Evolutionary conservation across 1,140 invertebrate species (phyloP).

Genomic region (Phortica variegata): DNA sequence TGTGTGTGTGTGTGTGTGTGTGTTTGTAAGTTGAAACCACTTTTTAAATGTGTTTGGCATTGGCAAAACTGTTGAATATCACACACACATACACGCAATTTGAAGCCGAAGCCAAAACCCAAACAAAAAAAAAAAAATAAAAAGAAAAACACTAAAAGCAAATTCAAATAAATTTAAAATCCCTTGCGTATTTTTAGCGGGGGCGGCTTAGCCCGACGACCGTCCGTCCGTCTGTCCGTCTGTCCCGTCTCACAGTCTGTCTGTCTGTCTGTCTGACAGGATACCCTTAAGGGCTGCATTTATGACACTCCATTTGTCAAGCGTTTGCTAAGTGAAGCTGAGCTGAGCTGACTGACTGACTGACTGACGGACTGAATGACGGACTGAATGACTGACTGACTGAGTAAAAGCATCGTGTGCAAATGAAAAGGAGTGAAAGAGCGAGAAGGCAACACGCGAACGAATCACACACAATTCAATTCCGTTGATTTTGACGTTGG

Average conservation of each 20-base stretch:
- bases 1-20: conserved; percentile 11
- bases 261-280: conserved; percentile 1
- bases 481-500: conserved; percentile 39
- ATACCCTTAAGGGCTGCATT: conserved; percentile 52
- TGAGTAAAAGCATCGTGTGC: too few species aligned
- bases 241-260: not conserved
- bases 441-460: too few species aligned
- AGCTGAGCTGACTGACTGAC: conserved; percentile 14
- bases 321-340: too few species aligned
- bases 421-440: too few species aligned
- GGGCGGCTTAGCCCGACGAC: too few species aligned
- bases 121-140: conserved; percentile 10
- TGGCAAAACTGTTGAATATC: conserved; percentile 52
- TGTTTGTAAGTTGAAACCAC: conserved; percentile 40
- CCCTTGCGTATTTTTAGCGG: conserved; percentile 52
- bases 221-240: not conserved
- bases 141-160: conserved; percentile 48
- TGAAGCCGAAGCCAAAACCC: not conserved
- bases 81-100: conserved; percentile 16
- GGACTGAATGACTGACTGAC: conserved; percentile 21
- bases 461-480: conserved; percentile 37
- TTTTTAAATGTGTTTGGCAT: conserved; percentile 51
- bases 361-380: conserved; percentile 3
- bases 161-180: conserved; percentile 56
- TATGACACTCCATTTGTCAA: conserved; percentile 55